These are phyloP conservation scores for Otolemur garnettii DNA, from an alignment of 2,113 vertebrate species.

Conservation along the genomic window DNA sequence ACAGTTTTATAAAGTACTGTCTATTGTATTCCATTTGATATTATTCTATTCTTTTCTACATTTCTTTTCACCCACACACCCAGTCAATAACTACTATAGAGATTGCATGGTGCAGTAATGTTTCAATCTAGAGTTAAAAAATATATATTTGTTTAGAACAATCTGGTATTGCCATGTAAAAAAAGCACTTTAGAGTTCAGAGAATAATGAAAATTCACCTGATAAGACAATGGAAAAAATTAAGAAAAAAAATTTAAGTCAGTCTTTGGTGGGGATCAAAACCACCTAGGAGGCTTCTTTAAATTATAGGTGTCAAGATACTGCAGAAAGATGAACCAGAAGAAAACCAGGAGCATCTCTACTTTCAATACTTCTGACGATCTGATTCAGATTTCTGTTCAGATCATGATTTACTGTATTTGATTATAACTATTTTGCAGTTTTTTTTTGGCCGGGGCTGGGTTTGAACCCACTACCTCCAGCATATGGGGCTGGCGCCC, in stretches of 20 bases:
- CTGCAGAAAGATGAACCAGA: neutral
- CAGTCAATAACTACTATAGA: neutral
- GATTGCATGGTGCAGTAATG: neutral
- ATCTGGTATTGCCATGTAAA: neutral
- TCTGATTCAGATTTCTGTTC: neutral
- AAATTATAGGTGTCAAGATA: conserved; percentile 21
- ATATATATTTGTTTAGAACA: neutral
- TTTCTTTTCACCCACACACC: neutral
- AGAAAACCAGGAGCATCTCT: neutral
- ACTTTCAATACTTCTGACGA: neutral
- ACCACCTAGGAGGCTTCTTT: neutral
- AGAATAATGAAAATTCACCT: conserved; percentile 24
- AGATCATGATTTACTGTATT: neutral
- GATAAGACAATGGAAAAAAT: neutral
- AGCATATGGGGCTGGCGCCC: no score
- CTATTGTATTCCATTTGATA: neutral
- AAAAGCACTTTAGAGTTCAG: neutral
- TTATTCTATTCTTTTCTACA: neutral
- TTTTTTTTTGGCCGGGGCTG: no score
- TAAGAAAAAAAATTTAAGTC: neutral
- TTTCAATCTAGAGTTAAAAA: neutral
- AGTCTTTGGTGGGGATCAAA: neutral
- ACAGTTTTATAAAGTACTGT: conserved; percentile 38
- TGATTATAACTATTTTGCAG: neutral
- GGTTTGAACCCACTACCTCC: no score